Evolutionary conservation across 2,888 invertebrate species (phyloP).

Genomic region (Erebia ligea): DNA sequence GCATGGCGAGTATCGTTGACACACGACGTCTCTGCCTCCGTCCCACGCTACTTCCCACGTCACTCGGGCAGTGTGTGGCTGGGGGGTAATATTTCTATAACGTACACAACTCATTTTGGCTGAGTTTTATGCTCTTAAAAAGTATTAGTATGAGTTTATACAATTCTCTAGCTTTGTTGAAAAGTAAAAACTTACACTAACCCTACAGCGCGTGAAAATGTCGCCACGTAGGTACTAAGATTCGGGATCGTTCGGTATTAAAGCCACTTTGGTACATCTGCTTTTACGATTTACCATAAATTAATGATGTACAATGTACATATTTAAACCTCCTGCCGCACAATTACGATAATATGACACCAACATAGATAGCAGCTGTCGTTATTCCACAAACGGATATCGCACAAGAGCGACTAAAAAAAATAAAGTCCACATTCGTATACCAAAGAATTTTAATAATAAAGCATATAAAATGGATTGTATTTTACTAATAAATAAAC

Average conservation of each 20-base stretch:
- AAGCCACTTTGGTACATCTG: background rate
- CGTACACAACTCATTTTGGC: too few relatives aligned
- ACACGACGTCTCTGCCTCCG: too few relatives aligned
- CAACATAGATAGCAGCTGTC: constrained; percentile 41
- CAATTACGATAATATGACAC: constrained; percentile 33
- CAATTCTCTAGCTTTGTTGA: too few relatives aligned
- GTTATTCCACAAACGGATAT: constrained; percentile 37
- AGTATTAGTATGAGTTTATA: too few relatives aligned
- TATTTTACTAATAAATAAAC: constrained; percentile 1
- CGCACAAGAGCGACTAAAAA: constrained; percentile 13
- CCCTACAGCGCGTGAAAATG: background rate
- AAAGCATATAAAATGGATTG: constrained; percentile 35
- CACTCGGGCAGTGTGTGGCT: too few relatives aligned
- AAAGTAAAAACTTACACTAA: background rate
- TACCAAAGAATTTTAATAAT: constrained; percentile 12
- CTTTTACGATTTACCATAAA: constrained; percentile 4
- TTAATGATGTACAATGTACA: constrained; percentile 26
- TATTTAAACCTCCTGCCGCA: constrained; percentile 33
- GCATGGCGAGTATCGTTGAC: too few relatives aligned
- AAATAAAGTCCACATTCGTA: constrained; percentile 14
- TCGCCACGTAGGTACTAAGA: background rate
- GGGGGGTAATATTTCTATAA: too few relatives aligned
- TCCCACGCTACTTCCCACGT: too few relatives aligned
- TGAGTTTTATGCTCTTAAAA: too few relatives aligned
- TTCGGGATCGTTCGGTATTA: background rate